Evolutionary conservation across 2,113 vertebrate genomes (phyloP).

Genomic region (Columbina picui): DNA sequence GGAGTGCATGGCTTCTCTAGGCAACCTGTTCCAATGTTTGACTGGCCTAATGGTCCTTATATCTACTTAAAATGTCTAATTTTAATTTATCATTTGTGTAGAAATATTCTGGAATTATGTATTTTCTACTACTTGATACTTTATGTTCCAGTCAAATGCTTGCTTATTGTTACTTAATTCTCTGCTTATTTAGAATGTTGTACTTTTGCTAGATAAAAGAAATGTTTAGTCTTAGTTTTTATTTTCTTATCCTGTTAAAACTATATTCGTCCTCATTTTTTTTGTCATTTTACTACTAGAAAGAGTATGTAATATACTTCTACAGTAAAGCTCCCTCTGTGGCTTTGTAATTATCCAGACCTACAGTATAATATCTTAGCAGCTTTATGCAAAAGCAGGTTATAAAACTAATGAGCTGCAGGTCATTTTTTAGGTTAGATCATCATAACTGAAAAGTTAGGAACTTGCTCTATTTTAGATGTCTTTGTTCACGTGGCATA

Average conservation of each 20-base stretch:
- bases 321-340: background rate
- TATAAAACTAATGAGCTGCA: background rate
- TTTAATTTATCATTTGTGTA: background rate
- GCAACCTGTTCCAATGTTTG: background rate
- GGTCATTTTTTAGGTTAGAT: background rate
- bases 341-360: background rate
- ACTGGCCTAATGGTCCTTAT: background rate
- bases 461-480: background rate
- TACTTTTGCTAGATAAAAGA: background rate
- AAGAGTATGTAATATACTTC: background rate
- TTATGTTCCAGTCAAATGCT: background rate
- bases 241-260: background rate
- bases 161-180: background rate
- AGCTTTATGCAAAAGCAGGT: background rate
- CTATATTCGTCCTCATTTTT: background rate
- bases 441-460: background rate
- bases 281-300: background rate
- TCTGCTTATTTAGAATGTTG: background rate
- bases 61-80: background rate
- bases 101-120: background rate
- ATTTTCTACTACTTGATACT: background rate
- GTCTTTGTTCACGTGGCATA: background rate
- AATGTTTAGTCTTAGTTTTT: background rate
- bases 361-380: background rate
- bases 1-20: fast-evolving